Base-by-base conservation (phyloP, 2,113 vertebrate species). In the Excalfactoria chinensis region DNA sequence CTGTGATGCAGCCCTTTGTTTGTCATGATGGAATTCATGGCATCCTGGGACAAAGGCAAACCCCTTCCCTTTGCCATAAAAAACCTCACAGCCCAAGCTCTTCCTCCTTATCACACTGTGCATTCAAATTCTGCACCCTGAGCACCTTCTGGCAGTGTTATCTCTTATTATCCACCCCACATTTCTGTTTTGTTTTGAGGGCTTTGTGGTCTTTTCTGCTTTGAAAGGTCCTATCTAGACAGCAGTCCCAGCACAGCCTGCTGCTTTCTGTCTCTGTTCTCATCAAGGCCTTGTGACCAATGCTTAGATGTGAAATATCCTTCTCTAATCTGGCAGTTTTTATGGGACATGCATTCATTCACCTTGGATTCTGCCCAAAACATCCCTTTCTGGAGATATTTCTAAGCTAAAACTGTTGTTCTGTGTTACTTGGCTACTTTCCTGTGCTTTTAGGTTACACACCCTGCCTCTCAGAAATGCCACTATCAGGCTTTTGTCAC, bases 111-210 rank as follows among this genome's bases (percentile, higher is more conserved):
- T 37, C 37, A 28, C 25, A 37, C 41, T 25, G 2, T 26, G 5
- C 69, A 22, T 35, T 5, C 37, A 4, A 6, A 1, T 30, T 46
- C 68, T 11, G n/a, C 48, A 30, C 37, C 1, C n/a, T 2, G 53
- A 60, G 40, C 48, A 53, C 37, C 74, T 75, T 53, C 59, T 3
- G 28, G 5, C 2, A 0, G 0, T 1, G 1, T 23, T 35, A 1
- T 3, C 49, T 40, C 6, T 12, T 12, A 0, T 15, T 69, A 72
- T 19, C 16, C 69, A 67, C 2, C 44, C 34, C 26, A 21, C 7
- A 5, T 46, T 58, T 48, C 2, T 6, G 3, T 2, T 37, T 28
- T 8, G 1, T 12, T 55, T 69, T 22, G n/a, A 3, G 37, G 56
- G 37, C 37, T 79, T 30, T 3, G 9, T n/a, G 15, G 12, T 12